phyloP scores from a whole-genome alignment of 2,113 vertebrate species.

The Perca flavescens region DNA sequence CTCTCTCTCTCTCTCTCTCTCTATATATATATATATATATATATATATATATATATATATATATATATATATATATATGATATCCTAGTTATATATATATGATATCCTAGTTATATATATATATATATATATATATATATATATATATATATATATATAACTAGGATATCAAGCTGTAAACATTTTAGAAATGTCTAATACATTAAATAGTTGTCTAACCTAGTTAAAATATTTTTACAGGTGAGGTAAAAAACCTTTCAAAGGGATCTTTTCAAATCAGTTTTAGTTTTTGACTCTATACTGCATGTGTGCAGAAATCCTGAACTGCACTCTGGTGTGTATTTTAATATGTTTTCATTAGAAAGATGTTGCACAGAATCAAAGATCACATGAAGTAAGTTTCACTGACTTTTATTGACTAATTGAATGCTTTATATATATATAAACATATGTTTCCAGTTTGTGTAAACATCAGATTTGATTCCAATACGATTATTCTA shows the following conservation, averaged over 20 bases:
- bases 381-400: constrained; percentile 38
- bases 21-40: too few relatives aligned
- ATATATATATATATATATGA: too few relatives aligned
- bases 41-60: too few relatives aligned
- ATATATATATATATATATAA: too few relatives aligned
- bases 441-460: constrained; percentile 29
- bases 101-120: too few relatives aligned
- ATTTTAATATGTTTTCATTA: background rate
- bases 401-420: constrained; percentile 41
- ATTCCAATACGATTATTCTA: background rate
- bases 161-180: background rate
- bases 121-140: too few relatives aligned
- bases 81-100: too few relatives aligned
- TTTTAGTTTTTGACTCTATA: background rate
- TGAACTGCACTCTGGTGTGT: background rate
- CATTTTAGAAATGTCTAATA: background rate
- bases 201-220: too few relatives aligned
- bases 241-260: background rate
- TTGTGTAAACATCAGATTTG: constrained; percentile 30
- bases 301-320: background rate
- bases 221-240: background rate
- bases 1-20: too few relatives aligned
- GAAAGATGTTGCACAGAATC: background rate
- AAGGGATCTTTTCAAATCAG: background rate
- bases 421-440: constrained; percentile 26